These are phyloP conservation scores for Agrochola lychnidis DNA, from an alignment of 2,888 invertebrate genomes.

Conservation along the genomic window DNA sequence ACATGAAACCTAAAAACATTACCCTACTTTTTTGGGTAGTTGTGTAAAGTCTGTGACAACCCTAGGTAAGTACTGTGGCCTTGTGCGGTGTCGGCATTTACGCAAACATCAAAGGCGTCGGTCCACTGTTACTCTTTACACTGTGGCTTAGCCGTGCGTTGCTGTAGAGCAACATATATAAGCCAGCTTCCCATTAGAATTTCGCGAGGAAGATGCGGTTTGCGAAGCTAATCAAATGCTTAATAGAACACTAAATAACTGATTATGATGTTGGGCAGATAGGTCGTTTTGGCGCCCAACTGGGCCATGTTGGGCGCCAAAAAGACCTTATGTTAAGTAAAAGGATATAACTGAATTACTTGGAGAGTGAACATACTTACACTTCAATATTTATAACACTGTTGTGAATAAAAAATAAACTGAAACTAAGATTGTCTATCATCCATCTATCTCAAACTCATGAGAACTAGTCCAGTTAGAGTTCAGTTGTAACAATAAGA, in stretches of 20 bases:
- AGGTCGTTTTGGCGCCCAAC: conserved; percentile 6
- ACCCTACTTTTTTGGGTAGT: too few species aligned
- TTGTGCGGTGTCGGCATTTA: too few species aligned
- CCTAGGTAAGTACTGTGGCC: too few species aligned
- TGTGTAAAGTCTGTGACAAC: too few species aligned
- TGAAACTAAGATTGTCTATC: neutral
- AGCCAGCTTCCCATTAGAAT: conserved; percentile 2
- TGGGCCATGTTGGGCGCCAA: neutral
- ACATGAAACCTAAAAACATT: too few species aligned
- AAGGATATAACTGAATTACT: neutral
- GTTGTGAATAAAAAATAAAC: neutral
- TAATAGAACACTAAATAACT: neutral
- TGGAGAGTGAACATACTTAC: neutral
- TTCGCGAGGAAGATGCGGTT: neutral
- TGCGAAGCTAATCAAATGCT: neutral
- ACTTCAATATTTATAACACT: neutral
- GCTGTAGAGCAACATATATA: neutral
- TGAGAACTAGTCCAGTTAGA: conserved; percentile 20
- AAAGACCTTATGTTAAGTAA: neutral
- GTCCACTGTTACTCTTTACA: too few species aligned
- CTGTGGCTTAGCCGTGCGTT: neutral
- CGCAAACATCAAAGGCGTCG: too few species aligned
- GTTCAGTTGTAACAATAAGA: conserved; percentile 40
- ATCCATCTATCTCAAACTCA: neutral
- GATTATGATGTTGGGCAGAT: neutral